Evolutionary conservation across 2,888 invertebrate species (phyloP).

Genomic region (Drepana falcataria): DNA sequence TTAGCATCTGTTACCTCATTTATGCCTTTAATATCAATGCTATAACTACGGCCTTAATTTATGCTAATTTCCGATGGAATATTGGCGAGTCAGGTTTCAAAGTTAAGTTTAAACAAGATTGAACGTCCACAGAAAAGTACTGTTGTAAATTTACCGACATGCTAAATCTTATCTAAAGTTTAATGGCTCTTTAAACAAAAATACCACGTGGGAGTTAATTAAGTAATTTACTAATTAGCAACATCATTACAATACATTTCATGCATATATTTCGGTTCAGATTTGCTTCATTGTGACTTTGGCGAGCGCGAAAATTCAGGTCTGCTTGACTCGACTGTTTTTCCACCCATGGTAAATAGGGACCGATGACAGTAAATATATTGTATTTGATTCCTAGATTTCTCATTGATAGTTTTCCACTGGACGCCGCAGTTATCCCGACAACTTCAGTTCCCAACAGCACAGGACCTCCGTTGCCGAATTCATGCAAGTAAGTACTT

Average conservation of each 20-base stretch:
- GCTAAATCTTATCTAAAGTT: conserved; percentile 12
- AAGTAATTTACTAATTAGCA: conserved; percentile 28
- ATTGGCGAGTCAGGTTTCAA: conserved; percentile 30
- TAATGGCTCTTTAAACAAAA: not conserved
- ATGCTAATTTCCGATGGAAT: conserved; percentile 44
- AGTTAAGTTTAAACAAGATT: not conserved
- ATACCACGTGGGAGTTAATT: conserved; percentile 8
- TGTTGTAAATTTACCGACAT: too few species aligned
- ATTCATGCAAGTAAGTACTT: conserved; percentile 31
- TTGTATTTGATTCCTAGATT: conserved; percentile 34
- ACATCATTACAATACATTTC: conserved; percentile 14
- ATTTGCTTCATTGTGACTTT: conserved; percentile 2
- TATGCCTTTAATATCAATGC: conserved; percentile 11
- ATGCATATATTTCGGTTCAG: conserved; percentile 8
- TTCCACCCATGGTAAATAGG: conserved; percentile 53
- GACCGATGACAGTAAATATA: conserved; percentile 51
- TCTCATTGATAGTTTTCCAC: conserved; percentile 29
- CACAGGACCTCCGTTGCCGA: conserved; percentile 55
- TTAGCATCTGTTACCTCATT: not conserved
- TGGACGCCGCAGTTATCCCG: conserved; percentile 41
- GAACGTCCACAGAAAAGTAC: too few species aligned
- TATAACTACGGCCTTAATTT: conserved; percentile 11
- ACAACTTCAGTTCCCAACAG: conserved; percentile 35
- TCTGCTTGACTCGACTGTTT: conserved; percentile 13
- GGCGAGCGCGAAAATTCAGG: conserved; percentile 3